Percentiles rank a stretch among this genome's conserved stretches.
Conservation (phyloP, 2,888 invertebrate genomes). For the Andrena flavipes region DNA sequence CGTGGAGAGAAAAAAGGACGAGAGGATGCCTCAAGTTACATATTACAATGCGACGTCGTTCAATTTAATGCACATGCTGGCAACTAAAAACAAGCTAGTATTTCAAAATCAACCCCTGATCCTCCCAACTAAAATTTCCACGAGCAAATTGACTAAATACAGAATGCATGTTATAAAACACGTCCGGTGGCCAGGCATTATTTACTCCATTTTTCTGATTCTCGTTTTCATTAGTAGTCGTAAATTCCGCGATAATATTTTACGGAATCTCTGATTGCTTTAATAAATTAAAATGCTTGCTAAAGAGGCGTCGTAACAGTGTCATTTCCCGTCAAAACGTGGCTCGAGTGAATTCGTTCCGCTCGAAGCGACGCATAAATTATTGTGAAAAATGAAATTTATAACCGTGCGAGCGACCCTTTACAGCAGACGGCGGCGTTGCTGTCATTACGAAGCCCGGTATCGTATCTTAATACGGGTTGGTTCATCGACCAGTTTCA, state of each 20-base stretch:
- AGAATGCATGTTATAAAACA: not conserved
- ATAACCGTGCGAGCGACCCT: slow-evolving; percentile 44
- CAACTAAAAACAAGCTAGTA: not conserved
- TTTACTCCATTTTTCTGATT: not conserved
- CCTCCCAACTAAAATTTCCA: not conserved
- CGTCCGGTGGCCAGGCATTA: not conserved
- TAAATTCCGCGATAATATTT: not conserved
- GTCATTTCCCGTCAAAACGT: slow-evolving; percentile 12
- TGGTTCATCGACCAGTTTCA: slow-evolving; percentile 76
- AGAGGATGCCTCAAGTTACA: slow-evolving; percentile 26
- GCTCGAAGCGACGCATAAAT: slow-evolving; percentile 38
- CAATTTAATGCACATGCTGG: not conserved
- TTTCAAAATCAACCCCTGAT: not conserved
- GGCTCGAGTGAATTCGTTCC: slow-evolving; percentile 45
- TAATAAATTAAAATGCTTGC: slow-evolving; percentile 28
- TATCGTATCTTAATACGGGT: slow-evolving; percentile 71
- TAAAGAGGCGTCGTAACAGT: slow-evolving; percentile 22
- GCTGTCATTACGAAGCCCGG: slow-evolving; percentile 58
- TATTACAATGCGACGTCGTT: slow-evolving; percentile 21
- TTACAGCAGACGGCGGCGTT: slow-evolving; percentile 31
- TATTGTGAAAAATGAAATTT: slow-evolving; percentile 58
- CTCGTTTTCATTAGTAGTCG: not conserved
- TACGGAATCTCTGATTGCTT: not conserved
- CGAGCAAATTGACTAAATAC: not conserved
- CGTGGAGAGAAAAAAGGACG: slow-evolving; percentile 26